Base-by-base conservation (phyloP, 2,888 invertebrate genomes). In the Xylota segnis region DNA sequence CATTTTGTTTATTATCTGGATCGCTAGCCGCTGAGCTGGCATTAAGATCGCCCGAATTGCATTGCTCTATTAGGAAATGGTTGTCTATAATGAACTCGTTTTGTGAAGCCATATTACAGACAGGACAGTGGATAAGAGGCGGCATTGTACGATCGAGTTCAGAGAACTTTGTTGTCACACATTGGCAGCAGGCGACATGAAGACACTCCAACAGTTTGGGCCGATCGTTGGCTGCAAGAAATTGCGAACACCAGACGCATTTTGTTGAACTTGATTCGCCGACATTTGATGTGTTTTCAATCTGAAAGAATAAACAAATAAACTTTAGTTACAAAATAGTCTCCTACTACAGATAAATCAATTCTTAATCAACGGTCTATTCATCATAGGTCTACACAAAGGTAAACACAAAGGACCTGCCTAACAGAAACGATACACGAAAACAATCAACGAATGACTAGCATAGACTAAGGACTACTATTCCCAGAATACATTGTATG, bases 201-300 rank as follows among this genome's bases (percentile, higher is more conserved):
- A 98, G 94, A 91, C 98, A 98, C 92, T 97, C 97, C 90, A 98
- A 93, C 82, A 98, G 93, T 93, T 97, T 97, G 40, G 97, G 97
- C 58, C 94, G 93, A 90, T 95, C 95, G 47, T 92, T 93, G 43
- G 93, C 91, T 47, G 93, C 93, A 63, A 95, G 92, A 52, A 92
- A 89, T 89, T 93, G 93, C 34, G 90, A 90, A 90, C 94, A 94
- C 90, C 93, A 93, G 84, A 94, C 94, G 90, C 94, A 94, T 91
- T 94, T 94, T 82, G 93, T 93, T 43, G 92, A 90, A 81, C 89
- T 90, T 32, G 90, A 91, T 27, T 86, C 86, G 9, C 84, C 81
- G 16, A 66, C 74, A 32, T 68, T 86, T 71, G 86, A 82, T 59
- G 86, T 75, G 18, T 82, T 78, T 56, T 86, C 77, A 74, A 77